Conservation (phyloP, 1,140 invertebrate genomes). For the Elysia chlorotica region DNA sequence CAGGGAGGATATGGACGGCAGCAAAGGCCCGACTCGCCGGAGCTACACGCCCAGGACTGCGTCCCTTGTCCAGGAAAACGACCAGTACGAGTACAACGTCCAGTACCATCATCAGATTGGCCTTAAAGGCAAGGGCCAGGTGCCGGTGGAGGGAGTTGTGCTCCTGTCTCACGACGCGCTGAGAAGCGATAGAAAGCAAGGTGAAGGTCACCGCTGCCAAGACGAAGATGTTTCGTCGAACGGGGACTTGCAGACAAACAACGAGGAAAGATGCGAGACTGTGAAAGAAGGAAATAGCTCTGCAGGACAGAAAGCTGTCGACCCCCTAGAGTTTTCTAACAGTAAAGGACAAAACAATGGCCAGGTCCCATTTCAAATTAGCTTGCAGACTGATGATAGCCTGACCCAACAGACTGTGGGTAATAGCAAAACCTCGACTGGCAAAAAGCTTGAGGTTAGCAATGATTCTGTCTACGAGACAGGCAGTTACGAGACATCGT, state of each 20-base stretch:
- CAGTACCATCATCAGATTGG: background rate
- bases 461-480: background rate
- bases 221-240: background rate
- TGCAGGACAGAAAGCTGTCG: too few species aligned
- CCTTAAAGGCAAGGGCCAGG: too few species aligned
- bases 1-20: background rate
- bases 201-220: background rate
- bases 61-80: too few species aligned
- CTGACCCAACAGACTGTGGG: too few species aligned
- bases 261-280: background rate
- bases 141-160: background rate
- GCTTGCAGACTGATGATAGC: too few species aligned
- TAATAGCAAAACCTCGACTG: too few species aligned
- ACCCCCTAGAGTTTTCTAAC: too few species aligned
- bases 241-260: background rate
- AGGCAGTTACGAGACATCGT: background rate
- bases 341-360: too few species aligned
- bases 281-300: background rate
- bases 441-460: background rate
- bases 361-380: too few species aligned
- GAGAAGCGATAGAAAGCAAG: too few species aligned
- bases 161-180: too few species aligned
- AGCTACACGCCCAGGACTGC: background rate
- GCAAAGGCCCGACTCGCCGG: background rate
- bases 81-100: background rate